A percentile compares a stretch with the other conserved stretches of the same genome.
Evolutionary conservation across 1,140 invertebrate species (phyloP).

Genomic region (Gryllus bimaculatus): DNA sequence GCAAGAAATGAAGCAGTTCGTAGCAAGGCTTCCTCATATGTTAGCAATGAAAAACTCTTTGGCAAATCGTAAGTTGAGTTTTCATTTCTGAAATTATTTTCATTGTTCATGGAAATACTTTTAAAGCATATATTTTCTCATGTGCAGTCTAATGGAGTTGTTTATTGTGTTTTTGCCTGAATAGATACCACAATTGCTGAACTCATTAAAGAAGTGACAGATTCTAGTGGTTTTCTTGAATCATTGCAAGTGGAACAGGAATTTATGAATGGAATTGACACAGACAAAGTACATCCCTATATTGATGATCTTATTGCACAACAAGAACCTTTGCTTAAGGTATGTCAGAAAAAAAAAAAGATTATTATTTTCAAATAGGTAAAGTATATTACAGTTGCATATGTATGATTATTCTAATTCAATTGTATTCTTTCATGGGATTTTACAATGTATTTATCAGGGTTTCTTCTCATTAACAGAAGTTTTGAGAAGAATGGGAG

Average conservation of each 20-base stretch:
- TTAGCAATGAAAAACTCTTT: slow-evolving; percentile 70
- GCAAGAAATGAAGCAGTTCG: slow-evolving; percentile 89
- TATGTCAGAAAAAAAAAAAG: slow-evolving; percentile 22
- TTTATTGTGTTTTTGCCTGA: background rate
- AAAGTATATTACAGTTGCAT: too few relatives aligned
- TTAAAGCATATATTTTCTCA: background rate
- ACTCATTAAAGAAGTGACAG: slow-evolving; percentile 60
- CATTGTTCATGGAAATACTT: background rate
- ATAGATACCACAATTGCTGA: slow-evolving; percentile 68
- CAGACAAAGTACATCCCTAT: slow-evolving; percentile 75
- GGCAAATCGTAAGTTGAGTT: slow-evolving; percentile 47
- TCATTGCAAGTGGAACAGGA: slow-evolving; percentile 74
- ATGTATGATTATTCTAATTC: too few relatives aligned
- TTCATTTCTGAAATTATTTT: background rate
- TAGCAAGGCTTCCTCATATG: slow-evolving; percentile 79
- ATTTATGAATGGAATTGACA: slow-evolving; percentile 81
- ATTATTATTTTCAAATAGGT: background rate
- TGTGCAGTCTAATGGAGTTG: background rate
- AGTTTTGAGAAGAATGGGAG: too few relatives aligned
- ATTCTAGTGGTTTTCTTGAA: slow-evolving; percentile 54
- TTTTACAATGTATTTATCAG: too few relatives aligned
- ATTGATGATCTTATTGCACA: slow-evolving; percentile 88
- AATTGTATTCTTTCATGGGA: too few relatives aligned
- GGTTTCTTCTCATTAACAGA: too few relatives aligned
- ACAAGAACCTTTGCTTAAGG: slow-evolving; percentile 68